Evolutionary conservation across 2,113 vertebrate genomes (phyloP).

Genomic region (Xyliphius kryptos): DNA sequence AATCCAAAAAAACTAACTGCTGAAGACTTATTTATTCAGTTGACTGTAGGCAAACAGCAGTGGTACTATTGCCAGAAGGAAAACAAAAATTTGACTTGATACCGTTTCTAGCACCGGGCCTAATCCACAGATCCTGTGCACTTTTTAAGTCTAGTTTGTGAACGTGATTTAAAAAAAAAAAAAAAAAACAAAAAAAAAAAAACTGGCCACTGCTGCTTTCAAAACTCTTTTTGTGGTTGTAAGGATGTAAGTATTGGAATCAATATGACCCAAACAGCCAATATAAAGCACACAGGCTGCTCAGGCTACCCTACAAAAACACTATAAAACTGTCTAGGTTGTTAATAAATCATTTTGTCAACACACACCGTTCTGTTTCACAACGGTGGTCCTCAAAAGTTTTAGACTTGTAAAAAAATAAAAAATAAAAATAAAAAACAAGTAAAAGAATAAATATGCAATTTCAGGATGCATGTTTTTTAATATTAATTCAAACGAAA

Average conservation of each 20-base stretch:
- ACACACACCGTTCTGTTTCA: background rate
- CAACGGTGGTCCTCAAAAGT: background rate
- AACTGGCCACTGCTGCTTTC: no score
- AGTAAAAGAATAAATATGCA: constrained; percentile 17
- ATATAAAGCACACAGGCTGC: background rate
- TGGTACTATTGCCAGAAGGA: no score
- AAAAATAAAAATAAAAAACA: background rate
- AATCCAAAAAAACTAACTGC: background rate
- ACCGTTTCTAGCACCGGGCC: no score
- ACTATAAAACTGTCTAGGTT: constrained; percentile 1
- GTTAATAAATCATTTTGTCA: constrained; percentile 9
- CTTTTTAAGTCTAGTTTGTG: no score
- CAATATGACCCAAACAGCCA: background rate
- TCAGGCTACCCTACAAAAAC: background rate
- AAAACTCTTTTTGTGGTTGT: no score
- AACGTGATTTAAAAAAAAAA: no score
- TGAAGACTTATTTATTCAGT: no score
- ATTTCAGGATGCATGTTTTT: constrained; percentile 9
- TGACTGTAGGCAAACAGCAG: no score
- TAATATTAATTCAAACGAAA: constrained; percentile 18
- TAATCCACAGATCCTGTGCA: no score
- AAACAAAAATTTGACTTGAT: no score
- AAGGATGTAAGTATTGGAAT: background rate
- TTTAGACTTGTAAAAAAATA: background rate
- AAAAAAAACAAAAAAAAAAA: no score